Evolutionary conservation across 2,797 vertebrate species (phyloP).

Genomic region (Chelonia mydas): DNA sequence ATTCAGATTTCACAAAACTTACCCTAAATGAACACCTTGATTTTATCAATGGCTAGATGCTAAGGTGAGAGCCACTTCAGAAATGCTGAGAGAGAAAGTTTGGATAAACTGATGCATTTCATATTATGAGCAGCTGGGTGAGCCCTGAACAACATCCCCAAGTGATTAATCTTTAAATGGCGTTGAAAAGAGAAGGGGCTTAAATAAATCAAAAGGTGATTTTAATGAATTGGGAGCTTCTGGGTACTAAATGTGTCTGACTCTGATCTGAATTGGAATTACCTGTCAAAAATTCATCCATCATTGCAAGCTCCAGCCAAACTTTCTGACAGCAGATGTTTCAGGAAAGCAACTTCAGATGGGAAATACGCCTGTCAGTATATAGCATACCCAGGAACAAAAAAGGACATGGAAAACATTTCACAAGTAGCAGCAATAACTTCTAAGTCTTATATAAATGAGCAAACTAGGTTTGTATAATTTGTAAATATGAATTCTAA

Average conservation of each 20-base stretch:
- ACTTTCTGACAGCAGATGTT: conserved; percentile 83
- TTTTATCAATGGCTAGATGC: background rate
- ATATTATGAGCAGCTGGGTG: conserved; percentile 70
- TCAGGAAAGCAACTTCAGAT: conserved; percentile 70
- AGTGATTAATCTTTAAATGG: conserved; percentile 80
- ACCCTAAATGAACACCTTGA: fast-evolving
- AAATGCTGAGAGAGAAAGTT: conserved; percentile 59
- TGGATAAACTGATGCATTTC: conserved; percentile 46
- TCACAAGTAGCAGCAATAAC: conserved; percentile 47
- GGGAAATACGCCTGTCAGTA: conserved; percentile 68
- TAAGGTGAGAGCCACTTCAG: conserved; percentile 19
- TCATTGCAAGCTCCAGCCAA: conserved; percentile 80
- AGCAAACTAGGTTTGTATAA: conserved; percentile 33
- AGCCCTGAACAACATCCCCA: conserved; percentile 68
- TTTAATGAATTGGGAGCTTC: conserved; percentile 84
- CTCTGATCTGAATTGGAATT: conserved; percentile 87
- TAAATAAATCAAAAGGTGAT: conserved; percentile 83
- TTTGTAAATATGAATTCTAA: conserved; percentile 44
- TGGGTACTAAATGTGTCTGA: conserved; percentile 81
- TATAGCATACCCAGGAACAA: conserved; percentile 68
- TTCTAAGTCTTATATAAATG: conserved; percentile 29
- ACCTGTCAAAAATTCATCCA: conserved; percentile 86
- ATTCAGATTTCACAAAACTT: background rate
- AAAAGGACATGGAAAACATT: conserved; percentile 68
- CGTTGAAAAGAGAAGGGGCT: conserved; percentile 72